Evolutionary conservation across 2,888 invertebrate species (phyloP).

Genomic region (Amphipoea oculea): DNA sequence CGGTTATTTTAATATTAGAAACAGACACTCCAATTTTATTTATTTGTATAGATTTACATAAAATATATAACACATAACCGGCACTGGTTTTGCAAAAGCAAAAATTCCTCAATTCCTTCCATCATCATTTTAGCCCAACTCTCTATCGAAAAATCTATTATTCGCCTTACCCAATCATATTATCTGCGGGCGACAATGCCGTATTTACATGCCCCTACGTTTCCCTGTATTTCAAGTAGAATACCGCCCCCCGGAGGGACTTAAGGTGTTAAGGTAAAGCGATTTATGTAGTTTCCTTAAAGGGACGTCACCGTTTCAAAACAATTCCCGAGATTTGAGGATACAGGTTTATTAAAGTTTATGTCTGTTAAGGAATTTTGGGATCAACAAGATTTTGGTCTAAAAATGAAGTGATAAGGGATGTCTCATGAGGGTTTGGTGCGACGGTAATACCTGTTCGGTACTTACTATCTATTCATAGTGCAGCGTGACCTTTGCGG

Average conservation of each 20-base stretch:
- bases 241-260: constrained; percentile 52
- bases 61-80: background rate
- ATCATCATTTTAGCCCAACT: background rate
- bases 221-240: constrained; percentile 52
- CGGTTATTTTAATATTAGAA: too few relatives aligned
- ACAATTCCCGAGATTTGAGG: constrained; percentile 57
- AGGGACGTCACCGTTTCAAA: constrained; percentile 56
- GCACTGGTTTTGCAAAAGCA: background rate
- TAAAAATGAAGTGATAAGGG: constrained; percentile 36
- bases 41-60: background rate
- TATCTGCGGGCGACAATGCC: constrained; percentile 43
- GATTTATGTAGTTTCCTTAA: constrained; percentile 67
- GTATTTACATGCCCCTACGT: constrained; percentile 52
- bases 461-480: background rate
- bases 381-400: constrained; percentile 20
- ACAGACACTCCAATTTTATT: too few relatives aligned
- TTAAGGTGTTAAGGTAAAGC: constrained; percentile 69
- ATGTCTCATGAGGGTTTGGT: constrained; percentile 16
- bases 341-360: constrained; percentile 53
- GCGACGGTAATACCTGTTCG: background rate
- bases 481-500: background rate
- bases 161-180: constrained; percentile 47
- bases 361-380: constrained; percentile 47
- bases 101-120: background rate
- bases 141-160: constrained; percentile 12